Percentiles rank a stretch among this genome's conserved stretches.
Evolutionary conservation across 1,140 invertebrate genomes (phyloP).

Genomic region (Cyrtorhinus lividipennis): DNA sequence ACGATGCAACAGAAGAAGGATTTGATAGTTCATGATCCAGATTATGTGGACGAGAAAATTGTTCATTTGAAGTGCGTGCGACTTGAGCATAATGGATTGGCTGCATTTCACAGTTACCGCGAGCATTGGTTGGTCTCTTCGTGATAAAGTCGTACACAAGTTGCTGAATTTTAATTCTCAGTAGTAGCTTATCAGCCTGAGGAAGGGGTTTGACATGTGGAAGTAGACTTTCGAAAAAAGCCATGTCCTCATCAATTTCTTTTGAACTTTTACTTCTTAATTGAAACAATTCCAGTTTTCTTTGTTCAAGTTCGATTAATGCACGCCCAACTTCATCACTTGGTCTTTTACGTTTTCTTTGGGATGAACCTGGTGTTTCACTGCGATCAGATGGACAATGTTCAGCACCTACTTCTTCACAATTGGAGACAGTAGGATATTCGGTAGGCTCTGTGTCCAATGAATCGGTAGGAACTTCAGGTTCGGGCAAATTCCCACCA

Average conservation of each 20-base stretch:
- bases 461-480: neutral
- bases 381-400: neutral
- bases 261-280: neutral
- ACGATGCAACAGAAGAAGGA: neutral
- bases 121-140: neutral
- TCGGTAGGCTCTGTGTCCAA: neutral
- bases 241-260: neutral
- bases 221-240: neutral
- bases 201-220: neutral
- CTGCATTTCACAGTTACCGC: neutral
- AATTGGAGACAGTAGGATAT: neutral
- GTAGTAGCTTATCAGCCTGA: neutral
- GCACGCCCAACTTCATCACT: neutral
- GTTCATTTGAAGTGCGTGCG: neutral
- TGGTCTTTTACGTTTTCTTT: neutral
- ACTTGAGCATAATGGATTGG: neutral
- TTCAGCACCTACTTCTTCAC: neutral
- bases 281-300: neutral
- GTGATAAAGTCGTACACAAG: neutral
- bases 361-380: neutral
- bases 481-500: conserved; percentile 3
- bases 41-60: neutral
- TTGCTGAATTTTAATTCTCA: neutral
- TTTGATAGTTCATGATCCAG: neutral
- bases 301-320: neutral